Base-by-base conservation (phyloP, 2,888 invertebrate genomes). In the Drosophila emarginata region DNA sequence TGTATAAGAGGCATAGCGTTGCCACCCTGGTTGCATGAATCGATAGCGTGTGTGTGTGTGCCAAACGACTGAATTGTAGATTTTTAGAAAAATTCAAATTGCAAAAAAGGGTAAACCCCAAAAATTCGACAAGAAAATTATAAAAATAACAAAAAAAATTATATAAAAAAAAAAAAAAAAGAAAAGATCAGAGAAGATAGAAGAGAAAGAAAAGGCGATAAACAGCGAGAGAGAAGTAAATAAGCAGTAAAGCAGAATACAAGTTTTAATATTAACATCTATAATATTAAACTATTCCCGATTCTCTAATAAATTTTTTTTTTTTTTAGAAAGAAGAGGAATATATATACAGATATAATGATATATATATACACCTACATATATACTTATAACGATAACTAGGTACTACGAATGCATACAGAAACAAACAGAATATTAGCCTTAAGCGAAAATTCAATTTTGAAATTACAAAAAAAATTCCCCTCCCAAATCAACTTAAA, bases 11-110 rank as follows among this genome's bases (percentile, higher is more conserved):
- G 45, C 45, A 45, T 21, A 21, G 45, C 45, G 45, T 45, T 45
- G 45, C 45, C 45, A 45, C 36, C 56, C 18, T 57, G 57, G 39
- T 21, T 57, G 54, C 45, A 40, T 23, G 52, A 23, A 37, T 23
- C 56, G 51, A 54, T 45, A 62, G 32, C 57, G 51, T 54, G 80
- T 90, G 86, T 88, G 89, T 90, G 90, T 91, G 91, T 91, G 91
- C 91, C 91, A 91, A 91, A 91, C 89, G 91, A 91, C 91, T 91
- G 91, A 91, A 45, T 45, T 90, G 86, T 90, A 90, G 88, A 88
- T 87, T 84, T 87, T 89, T 71, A 71, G 72, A 61, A 21, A 45
- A 45, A 45, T 45, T 45, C 45, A 21, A 45, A 21, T 45, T 45
- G 12, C 45, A 45, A 45, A 45, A 45, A 40, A 45, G 14, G 9